These are phyloP conservation scores for Coremacera marginata DNA, from an alignment of 2,888 invertebrate species.

Conservation along the genomic window DNA sequence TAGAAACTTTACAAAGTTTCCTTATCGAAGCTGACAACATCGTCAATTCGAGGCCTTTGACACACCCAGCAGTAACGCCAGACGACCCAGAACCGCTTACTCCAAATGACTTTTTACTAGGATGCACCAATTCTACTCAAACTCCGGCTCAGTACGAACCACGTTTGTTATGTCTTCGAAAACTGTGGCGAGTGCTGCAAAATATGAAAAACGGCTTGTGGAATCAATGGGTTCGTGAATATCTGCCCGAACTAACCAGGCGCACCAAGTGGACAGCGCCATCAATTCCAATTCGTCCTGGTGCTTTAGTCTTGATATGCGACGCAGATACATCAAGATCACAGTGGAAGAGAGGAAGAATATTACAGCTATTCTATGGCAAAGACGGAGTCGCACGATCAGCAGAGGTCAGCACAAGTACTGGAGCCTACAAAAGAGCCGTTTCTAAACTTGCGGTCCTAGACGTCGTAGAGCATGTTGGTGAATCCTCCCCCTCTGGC, in stretches of 20 bases:
- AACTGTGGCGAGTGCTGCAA: not conserved
- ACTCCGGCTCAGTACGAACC: not conserved
- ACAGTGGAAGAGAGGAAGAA: too few species aligned
- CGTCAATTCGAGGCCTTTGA: too few species aligned
- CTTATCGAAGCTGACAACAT: too few species aligned
- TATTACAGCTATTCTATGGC: too few species aligned
- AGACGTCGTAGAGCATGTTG: too few species aligned
- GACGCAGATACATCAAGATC: not conserved
- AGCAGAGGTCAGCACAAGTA: too few species aligned
- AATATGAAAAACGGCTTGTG: constrained; percentile 24
- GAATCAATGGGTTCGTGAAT: constrained; percentile 24
- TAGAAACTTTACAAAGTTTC: too few species aligned
- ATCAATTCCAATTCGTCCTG: not conserved
- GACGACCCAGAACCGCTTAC: not conserved
- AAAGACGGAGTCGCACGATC: too few species aligned
- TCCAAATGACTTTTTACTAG: not conserved
- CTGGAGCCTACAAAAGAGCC: too few species aligned
- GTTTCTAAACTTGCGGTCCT: too few species aligned
- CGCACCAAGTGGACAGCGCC: not conserved
- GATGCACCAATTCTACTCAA: not conserved
- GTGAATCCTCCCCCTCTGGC: too few species aligned
- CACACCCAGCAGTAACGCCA: too few species aligned
- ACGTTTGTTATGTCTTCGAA: not conserved
- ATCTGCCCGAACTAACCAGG: constrained; percentile 21
- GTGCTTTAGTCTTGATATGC: constrained; percentile 3